phyloP scores from a whole-genome alignment of 1,140 invertebrate species.

The Zaprionus ghesquierei region DNA sequence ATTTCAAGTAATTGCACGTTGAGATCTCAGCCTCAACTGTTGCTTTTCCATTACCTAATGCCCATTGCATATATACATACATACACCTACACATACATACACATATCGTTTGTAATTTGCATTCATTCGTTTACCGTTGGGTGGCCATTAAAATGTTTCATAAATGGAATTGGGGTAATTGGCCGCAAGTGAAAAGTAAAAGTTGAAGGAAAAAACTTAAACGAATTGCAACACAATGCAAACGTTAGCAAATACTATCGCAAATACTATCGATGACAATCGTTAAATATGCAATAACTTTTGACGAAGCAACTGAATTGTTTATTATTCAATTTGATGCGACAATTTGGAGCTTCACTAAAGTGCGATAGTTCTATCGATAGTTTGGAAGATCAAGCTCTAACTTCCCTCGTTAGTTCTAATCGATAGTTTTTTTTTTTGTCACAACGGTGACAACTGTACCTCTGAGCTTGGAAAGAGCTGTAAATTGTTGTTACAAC shows the following conservation, averaged over 20 bases:
- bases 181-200: background rate
- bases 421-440: too few species aligned
- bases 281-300: background rate
- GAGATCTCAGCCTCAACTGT: background rate
- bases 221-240: background rate
- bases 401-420: too few species aligned
- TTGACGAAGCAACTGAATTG: background rate
- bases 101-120: background rate
- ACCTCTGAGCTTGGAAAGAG: too few species aligned
- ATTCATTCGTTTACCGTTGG: background rate
- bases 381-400: too few species aligned
- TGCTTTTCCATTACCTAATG: background rate
- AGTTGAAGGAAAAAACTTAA: background rate
- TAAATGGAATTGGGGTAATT: background rate
- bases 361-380: background rate
- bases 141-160: background rate
- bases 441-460: background rate
- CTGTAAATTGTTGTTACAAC: conserved; percentile 1
- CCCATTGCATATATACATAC: background rate
- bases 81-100: too few species aligned
- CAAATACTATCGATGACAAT: background rate
- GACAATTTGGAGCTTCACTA: background rate
- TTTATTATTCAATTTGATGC: background rate
- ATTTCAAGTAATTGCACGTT: background rate
- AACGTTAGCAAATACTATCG: background rate